A percentile compares a stretch with the other conserved stretches of the same genome.
These are phyloP conservation scores for Drosophila multiciliata DNA, from an alignment of 2,888 invertebrate species.

Conservation along the genomic window DNA sequence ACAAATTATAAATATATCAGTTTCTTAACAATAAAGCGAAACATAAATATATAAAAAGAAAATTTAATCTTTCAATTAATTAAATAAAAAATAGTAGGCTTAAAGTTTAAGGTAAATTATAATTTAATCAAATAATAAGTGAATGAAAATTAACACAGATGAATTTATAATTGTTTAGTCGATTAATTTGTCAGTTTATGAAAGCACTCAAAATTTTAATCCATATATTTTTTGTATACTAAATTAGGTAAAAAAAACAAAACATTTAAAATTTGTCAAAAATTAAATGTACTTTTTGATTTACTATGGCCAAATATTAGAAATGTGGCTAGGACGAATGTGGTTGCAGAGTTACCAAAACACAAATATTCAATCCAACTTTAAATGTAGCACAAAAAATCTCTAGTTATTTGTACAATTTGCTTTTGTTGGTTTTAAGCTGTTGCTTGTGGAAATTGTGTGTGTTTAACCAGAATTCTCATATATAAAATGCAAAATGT, in stretches of 20 bases:
- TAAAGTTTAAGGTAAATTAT: neutral
- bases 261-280: neutral
- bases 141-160: neutral
- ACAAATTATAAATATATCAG: neutral
- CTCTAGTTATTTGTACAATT: neutral
- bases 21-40: neutral
- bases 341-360: neutral
- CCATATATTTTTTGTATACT: neutral
- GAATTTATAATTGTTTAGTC: neutral
- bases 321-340: neutral
- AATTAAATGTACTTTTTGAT: neutral
- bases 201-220: neutral
- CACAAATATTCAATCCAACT: slow-evolving; percentile 2
- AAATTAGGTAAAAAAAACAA: neutral
- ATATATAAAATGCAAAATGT: slow-evolving; percentile 44
- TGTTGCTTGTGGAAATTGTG: slow-evolving; percentile 15
- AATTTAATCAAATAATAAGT: neutral
- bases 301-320: neutral
- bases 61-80: neutral
- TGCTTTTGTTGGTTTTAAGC: slow-evolving; percentile 1
- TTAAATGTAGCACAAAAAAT: slow-evolving; percentile 10
- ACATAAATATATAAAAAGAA: neutral
- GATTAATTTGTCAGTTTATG: neutral
- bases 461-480: slow-evolving; percentile 49
- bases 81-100: neutral